Evolutionary conservation across 2,113 vertebrate species (phyloP).

Genomic region (Trogon surrucura): DNA sequence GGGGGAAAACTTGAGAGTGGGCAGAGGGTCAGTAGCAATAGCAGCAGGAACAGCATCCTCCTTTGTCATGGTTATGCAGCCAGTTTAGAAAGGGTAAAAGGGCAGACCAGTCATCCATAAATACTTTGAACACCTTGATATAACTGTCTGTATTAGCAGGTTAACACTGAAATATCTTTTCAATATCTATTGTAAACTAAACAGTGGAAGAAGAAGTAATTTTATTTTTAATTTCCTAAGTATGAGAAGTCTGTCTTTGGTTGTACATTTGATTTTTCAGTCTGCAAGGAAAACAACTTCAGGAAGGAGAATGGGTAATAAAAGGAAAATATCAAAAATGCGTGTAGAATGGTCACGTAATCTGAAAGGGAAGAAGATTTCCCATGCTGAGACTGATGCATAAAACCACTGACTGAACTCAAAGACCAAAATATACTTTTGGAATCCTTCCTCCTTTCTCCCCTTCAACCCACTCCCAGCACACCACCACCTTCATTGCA

Average conservation of each 20-base stretch:
- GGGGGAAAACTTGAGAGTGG: not conserved
- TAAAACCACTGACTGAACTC: fast-evolving
- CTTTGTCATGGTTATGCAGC: not conserved
- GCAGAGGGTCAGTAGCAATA: not conserved
- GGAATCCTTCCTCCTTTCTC: not conserved
- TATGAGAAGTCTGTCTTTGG: not conserved
- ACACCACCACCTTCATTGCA: fast-evolving
- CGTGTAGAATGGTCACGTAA: not conserved
- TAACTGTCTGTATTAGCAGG: not conserved
- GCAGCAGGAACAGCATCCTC: not conserved
- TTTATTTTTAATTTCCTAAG: not conserved
- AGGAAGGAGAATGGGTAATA: not conserved
- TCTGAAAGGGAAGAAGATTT: not conserved
- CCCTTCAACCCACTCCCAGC: not conserved
- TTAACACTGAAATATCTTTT: not conserved
- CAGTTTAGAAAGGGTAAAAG: not conserved
- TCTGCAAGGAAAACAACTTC: not conserved
- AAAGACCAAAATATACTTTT: not conserved
- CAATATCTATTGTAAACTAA: not conserved
- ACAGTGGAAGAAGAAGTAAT: not conserved
- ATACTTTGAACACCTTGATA: not conserved
- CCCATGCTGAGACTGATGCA: not conserved
- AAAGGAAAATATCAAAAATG: not conserved
- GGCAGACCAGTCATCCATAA: not conserved
- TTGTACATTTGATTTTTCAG: not conserved